phyloP scores from a whole-genome alignment of 2,888 invertebrate genomes.

The Cephus rjabovi region DNA sequence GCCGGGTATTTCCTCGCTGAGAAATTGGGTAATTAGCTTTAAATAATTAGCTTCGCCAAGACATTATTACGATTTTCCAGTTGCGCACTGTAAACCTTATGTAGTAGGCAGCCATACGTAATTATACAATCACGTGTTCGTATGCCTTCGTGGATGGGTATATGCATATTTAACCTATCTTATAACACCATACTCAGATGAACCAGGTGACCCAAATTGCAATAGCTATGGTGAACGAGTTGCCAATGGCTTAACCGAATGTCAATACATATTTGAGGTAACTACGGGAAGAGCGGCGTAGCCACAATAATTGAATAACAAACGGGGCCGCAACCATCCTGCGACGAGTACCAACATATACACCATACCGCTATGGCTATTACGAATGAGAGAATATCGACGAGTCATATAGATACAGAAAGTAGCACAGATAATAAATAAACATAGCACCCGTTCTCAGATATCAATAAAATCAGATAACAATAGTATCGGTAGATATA shows the following conservation, averaged over 20 bases:
- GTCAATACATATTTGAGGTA: not conserved
- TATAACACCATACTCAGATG: not conserved
- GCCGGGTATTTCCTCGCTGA: slow-evolving; percentile 21
- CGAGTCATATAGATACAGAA: not conserved
- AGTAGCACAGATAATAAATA: not conserved
- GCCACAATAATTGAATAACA: not conserved
- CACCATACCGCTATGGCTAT: not conserved
- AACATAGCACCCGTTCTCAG: not conserved
- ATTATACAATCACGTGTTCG: not conserved
- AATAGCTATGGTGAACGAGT: not conserved
- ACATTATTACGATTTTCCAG: not conserved
- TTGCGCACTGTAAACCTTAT: not conserved
- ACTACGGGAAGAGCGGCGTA: not conserved
- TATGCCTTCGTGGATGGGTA: not conserved
- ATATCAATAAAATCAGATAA: not conserved
- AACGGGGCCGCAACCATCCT: not conserved
- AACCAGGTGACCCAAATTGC: not conserved
- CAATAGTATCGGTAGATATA: not conserved
- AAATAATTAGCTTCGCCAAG: slow-evolving; percentile 36
- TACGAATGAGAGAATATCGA: not conserved
- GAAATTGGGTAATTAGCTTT: slow-evolving; percentile 43
- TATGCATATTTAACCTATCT: not conserved
- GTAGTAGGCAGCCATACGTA: not conserved
- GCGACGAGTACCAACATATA: not conserved
- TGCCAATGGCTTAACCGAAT: not conserved